Evolutionary conservation across 2,113 vertebrate genomes (phyloP).

Genomic region (Silurus asotus): DNA sequence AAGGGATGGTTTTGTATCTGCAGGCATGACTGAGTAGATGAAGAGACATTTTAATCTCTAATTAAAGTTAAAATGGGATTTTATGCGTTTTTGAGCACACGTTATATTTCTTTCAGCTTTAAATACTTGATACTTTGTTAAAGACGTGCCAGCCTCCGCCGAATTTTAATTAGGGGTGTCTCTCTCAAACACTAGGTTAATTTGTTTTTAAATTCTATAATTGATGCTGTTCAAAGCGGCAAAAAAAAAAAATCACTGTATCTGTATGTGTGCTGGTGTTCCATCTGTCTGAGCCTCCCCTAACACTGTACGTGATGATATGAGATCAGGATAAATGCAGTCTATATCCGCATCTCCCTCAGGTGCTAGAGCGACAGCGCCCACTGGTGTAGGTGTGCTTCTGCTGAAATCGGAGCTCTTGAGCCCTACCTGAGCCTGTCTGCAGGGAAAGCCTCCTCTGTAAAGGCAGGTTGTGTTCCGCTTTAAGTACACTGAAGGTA

Average conservation of each 20-base stretch:
- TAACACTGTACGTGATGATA: constrained; percentile 63
- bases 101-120: constrained; percentile 15
- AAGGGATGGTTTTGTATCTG: constrained; percentile 51
- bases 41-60: constrained; percentile 43
- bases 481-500: constrained; percentile 95
- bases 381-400: constrained; percentile 75
- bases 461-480: constrained; percentile 91
- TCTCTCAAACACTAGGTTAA: background rate
- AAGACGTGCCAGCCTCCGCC: background rate
- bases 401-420: constrained; percentile 83
- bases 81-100: background rate
- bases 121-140: background rate
- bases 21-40: constrained; percentile 42
- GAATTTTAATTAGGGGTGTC: background rate
- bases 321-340: constrained; percentile 89
- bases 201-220: background rate
- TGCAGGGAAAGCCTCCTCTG: constrained; percentile 87
- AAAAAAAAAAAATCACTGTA: background rate
- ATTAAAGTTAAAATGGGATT: constrained; percentile 1
- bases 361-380: constrained; percentile 75
- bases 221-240: background rate
- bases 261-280: constrained; percentile 14
- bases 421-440: constrained; percentile 87
- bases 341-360: constrained; percentile 90
- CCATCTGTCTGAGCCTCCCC: constrained; percentile 20